These are phyloP conservation scores for Notarius lentiginosus DNA, from an alignment of 2,113 vertebrate genomes.

Conservation along the genomic window DNA sequence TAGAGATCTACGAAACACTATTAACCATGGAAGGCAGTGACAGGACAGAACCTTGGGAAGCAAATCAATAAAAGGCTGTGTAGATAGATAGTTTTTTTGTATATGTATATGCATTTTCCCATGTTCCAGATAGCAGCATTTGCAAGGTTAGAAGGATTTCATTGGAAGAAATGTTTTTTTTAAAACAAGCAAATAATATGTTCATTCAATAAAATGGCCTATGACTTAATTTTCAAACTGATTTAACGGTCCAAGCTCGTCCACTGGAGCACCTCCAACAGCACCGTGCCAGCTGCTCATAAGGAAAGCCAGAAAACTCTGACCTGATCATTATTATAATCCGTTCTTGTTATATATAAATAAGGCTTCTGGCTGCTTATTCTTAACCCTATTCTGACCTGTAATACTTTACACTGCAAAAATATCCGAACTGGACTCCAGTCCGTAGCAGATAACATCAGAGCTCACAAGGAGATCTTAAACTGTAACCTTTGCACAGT, in stretches of 20 bases:
- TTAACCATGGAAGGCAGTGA: neutral
- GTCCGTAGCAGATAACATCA: slow-evolving; percentile 36
- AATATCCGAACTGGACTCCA: neutral
- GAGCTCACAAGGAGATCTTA: slow-evolving; percentile 30
- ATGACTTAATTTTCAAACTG: slow-evolving; percentile 18
- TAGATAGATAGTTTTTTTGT: neutral
- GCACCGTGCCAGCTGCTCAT: slow-evolving; percentile 14
- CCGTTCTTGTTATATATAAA: slow-evolving; percentile 23
- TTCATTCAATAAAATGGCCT: slow-evolving; percentile 17
- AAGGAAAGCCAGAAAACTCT: slow-evolving; percentile 12
- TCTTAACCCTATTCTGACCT: slow-evolving; percentile 26
- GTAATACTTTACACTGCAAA: neutral
- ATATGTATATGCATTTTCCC: neutral
- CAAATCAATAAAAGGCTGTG: neutral
- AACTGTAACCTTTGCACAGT: slow-evolving; percentile 50
- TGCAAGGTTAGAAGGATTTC: neutral
- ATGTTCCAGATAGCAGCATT: neutral
- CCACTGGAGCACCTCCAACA: slow-evolving; percentile 13
- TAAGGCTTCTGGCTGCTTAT: slow-evolving; percentile 16
- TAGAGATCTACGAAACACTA: slow-evolving; percentile 12
- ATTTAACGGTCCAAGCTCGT: slow-evolving; percentile 32
- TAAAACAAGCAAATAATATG: neutral
- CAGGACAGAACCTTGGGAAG: neutral
- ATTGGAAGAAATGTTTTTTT: neutral
- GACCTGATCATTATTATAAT: slow-evolving; percentile 22